phyloP scores from a whole-genome alignment of 1,140 invertebrate species.

The Sinonovacula constricta region DNA sequence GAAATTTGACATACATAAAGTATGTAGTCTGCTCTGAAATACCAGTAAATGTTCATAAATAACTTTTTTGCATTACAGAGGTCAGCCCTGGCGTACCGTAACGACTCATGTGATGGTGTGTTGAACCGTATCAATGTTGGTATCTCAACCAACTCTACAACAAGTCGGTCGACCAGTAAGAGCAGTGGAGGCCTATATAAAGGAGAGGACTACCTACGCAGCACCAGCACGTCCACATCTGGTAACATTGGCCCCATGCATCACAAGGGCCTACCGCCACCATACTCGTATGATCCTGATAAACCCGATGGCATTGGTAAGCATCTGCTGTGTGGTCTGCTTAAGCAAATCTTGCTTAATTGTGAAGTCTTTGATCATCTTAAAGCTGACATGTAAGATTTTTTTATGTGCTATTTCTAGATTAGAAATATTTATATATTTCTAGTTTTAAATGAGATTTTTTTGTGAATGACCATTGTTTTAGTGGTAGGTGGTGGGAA shows the following conservation, averaged over 20 bases:
- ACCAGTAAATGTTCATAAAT: no score
- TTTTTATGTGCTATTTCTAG: no score
- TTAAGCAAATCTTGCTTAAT: not conserved
- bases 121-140: constrained; percentile 88
- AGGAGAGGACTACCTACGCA: constrained; percentile 77
- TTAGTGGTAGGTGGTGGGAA: no score
- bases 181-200: constrained; percentile 89
- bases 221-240: constrained; percentile 72
- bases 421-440: no score
- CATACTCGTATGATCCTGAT: constrained; percentile 65
- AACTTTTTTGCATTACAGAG: constrained; percentile 72
- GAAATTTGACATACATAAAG: no score
- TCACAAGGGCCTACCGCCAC: constrained; percentile 61
- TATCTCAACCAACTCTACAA: constrained; percentile 97
- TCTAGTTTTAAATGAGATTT: no score
- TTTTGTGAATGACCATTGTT: no score
- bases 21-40: no score
- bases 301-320: constrained; percentile 53
- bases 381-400: not conserved
- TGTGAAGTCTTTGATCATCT: not conserved
- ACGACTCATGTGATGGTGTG: constrained; percentile 81
- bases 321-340: not conserved
- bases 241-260: constrained; percentile 66
- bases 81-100: constrained; percentile 89
- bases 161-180: constrained; percentile 95